Percentiles rank a stretch among this genome's conserved stretches.
phyloP scores from a whole-genome alignment of 1,140 invertebrate genomes.

The Monochamus saltuarius region DNA sequence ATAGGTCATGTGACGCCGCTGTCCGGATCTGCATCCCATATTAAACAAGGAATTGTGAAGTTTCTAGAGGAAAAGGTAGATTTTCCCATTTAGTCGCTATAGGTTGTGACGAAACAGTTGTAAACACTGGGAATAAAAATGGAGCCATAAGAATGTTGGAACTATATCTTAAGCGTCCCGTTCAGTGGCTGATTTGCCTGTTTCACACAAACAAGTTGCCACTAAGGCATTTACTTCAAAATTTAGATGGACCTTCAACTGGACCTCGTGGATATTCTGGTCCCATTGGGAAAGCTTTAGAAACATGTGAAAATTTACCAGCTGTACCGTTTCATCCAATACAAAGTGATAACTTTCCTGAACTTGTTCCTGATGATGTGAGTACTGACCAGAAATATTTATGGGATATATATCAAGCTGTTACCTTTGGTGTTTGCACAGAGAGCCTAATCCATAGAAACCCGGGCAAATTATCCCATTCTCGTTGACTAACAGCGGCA shows the following conservation, averaged over 20 bases:
- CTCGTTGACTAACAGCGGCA: not conserved
- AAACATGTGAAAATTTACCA: not conserved
- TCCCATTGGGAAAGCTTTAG: not conserved
- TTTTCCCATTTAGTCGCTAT: not conserved
- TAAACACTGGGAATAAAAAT: not conserved
- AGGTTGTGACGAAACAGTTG: not conserved
- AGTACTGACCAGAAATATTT: constrained; percentile 9
- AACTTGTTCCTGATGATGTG: not conserved
- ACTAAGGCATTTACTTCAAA: not conserved
- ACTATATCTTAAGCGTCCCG: not conserved
- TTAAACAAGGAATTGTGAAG: not conserved
- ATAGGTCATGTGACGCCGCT: not conserved
- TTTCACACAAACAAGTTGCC: not conserved
- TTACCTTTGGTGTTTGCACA: not conserved
- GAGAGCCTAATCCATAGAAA: not conserved
- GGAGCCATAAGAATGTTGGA: not conserved
- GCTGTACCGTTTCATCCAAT: not conserved
- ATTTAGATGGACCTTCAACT: not conserved
- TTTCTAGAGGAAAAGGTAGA: not conserved
- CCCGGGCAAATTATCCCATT: not conserved
- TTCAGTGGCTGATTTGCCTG: not conserved
- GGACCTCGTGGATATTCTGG: not conserved
- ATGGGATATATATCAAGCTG: not conserved
- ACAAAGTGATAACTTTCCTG: not conserved
- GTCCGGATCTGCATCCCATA: not conserved